Base-by-base conservation (phyloP, 2,113 vertebrate genomes). In the Strix aluco region DNA sequence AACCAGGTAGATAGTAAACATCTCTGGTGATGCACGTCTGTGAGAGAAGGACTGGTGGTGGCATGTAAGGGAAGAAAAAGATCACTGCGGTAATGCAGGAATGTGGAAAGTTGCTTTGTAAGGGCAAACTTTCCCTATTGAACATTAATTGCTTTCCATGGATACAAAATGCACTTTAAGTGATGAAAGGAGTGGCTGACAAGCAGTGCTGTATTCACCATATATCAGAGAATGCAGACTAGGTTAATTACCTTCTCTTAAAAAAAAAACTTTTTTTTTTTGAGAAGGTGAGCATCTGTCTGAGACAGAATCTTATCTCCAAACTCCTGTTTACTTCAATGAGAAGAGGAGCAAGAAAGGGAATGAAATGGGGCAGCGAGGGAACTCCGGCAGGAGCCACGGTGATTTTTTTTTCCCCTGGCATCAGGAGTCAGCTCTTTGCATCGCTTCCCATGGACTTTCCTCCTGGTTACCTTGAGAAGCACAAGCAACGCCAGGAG, bases 231-330 rank as follows among this genome's bases (percentile, higher is more conserved):
- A 61, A 88, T 62, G 51, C 59, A 51, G 23, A 47, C 42, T 51
- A 47, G n/a, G 59, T 90, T 92, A 96, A 88, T 88, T 88, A 38
- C 59, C 32, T 86, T 73, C 54, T 65, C 20, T 73, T 75, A 74
- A 58, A 54, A 34, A 27, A 8, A 4, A 8, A 2, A 7, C 2
- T 26, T 36, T 73, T 73, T 81, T 38, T 82, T 66, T 44, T 61
- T 51, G 6, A 57, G 46, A 84, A 89, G 36, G 10, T 85, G 69
- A 92, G 65, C 52, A 30, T 84, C 83, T 86, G 4, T 88, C 81
- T 88, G 65, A 96, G 69, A 63, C 52, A 90, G 61, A 81, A 86
- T 69, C 83, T 88, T 59, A 77, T 71, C 86, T 94, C 86, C 30
- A 47, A 81, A 67, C 47, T 92, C 61, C 70, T 87, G 26, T 84